Conservation (phyloP, 2,113 vertebrate species). For the Probosciger aterrimus region DNA sequence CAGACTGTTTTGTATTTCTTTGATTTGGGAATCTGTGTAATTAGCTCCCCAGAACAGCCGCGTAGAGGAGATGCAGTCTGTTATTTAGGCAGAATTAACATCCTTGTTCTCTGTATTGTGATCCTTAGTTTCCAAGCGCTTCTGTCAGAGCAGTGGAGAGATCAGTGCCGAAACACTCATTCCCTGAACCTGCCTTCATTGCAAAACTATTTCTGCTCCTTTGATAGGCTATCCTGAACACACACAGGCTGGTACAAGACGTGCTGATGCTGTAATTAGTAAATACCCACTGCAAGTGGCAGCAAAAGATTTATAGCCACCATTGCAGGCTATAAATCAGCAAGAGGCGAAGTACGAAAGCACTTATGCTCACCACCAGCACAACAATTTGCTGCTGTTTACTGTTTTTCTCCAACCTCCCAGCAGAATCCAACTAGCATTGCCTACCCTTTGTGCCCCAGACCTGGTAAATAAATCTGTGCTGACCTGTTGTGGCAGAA, state of each 20-base stretch:
- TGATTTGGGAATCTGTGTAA: conserved; percentile 51
- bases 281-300: conserved; percentile 17
- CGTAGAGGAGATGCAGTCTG: conserved; percentile 43
- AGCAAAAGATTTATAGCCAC: conserved; percentile 25
- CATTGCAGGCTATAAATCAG: not conserved
- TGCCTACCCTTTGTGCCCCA: not conserved
- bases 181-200: not conserved
- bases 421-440: not conserved
- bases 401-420: not conserved
- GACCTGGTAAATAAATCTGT: conserved; percentile 13
- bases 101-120: conserved; percentile 48
- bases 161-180: not conserved
- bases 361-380: not conserved
- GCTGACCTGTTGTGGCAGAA: conserved; percentile 9
- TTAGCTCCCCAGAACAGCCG: conserved; percentile 57
- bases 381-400: not conserved
- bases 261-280: conserved; percentile 29
- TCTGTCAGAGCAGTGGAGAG: not conserved
- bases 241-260: not conserved
- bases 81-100: conserved; percentile 65
- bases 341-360: not conserved
- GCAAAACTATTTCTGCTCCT: conserved; percentile 47
- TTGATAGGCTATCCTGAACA: not conserved
- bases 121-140: conserved; percentile 1
- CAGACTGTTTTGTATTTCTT: conserved; percentile 63